Percentiles rank a stretch among this genome's conserved stretches.
Evolutionary conservation across 35 echinoderm and acorn worm genomes (phyloP).

Genomic region (Anneissia japonica): DNA sequence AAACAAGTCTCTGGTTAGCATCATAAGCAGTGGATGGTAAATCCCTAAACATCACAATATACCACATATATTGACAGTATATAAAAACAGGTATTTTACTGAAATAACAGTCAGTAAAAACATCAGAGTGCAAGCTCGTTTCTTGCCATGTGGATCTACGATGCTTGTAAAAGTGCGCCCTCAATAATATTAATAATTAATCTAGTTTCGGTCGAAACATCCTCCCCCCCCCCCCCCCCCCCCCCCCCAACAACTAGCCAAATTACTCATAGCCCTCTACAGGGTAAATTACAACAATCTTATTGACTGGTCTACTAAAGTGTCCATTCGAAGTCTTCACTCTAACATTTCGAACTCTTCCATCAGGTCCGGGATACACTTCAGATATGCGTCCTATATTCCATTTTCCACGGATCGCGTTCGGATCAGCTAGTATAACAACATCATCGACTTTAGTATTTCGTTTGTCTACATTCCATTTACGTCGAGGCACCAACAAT

Average conservation of each 20-base stretch:
- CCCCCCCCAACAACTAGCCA: neutral
- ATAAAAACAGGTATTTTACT: no score
- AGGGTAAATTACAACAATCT: slow-evolving; percentile 38
- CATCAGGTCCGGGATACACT: slow-evolving; percentile 35
- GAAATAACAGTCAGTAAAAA: no score
- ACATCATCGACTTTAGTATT: slow-evolving; percentile 30
- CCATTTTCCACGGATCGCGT: slow-evolving; percentile 27
- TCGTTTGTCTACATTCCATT: slow-evolving; percentile 27
- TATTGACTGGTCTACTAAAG: slow-evolving; percentile 20
- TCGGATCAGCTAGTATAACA: slow-evolving; percentile 25
- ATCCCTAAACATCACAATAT: no score
- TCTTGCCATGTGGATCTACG: no score
- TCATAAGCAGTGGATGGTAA: no score
- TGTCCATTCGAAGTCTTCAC: neutral
- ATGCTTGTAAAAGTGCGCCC: no score
- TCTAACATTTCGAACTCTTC: slow-evolving; percentile 12
- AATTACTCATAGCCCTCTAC: slow-evolving; percentile 41
- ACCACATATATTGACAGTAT: no score
- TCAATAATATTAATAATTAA: no score
- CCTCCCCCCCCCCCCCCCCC: neutral
- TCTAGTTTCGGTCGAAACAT: slow-evolving; percentile 14
- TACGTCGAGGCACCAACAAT: slow-evolving; percentile 22
- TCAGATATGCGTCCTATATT: slow-evolving; percentile 6
- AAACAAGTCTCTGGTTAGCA: no score
- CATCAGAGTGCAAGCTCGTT: no score